Base-by-base conservation (phyloP, 2,888 invertebrate species). In the Empis stercorea region DNA sequence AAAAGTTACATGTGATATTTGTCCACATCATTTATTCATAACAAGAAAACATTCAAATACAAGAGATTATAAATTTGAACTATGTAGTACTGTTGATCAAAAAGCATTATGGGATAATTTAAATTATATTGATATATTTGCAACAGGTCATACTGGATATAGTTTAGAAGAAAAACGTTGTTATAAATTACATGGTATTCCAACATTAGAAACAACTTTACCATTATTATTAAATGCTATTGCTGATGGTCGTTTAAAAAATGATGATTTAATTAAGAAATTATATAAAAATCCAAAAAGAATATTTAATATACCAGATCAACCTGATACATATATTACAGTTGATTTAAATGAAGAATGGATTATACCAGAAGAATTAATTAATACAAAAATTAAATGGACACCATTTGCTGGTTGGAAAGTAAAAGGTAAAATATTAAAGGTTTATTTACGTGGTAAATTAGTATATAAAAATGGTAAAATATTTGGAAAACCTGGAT, bases 91-190 rank as follows among this genome's bases (percentile, higher is more conserved):
- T 14, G 92, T 93, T 63, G 99, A 99, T 66, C 92, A 92, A 61
- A 80, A 91, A 57, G 94, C 95, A 10, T 73, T 99, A 14, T 99
- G 99, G 99, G 94, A 93, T 56, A 94, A 99, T 69, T 71, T 99
- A 61, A 84, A 89, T 56, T 73, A 87, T 10, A 97, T 99, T 56
- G 99, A 99, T 72, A 84, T 94, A 50, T 97, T 99, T 72, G 97
- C 97, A 7, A 97, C 99, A 0, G 99, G 99, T 70, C 99, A 99
- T 68, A 97, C 99, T 2, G 97, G 99, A 1, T 99, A 99, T 64
- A 83, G 92, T 0, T 71, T 85, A 3, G 81, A 83, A 57, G 97
- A 99, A 67, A 99, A 99, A 68, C 74, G 75, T 36, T 78, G 83
- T 7, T 81, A 80, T 46, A 86, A 92, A 14, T 92, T 92, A 10